Percentiles rank a stretch among this genome's conserved stretches.
These are phyloP conservation scores for Diaprepes abbreviatus DNA, from an alignment of 2,888 invertebrate species.

Conservation along the genomic window DNA sequence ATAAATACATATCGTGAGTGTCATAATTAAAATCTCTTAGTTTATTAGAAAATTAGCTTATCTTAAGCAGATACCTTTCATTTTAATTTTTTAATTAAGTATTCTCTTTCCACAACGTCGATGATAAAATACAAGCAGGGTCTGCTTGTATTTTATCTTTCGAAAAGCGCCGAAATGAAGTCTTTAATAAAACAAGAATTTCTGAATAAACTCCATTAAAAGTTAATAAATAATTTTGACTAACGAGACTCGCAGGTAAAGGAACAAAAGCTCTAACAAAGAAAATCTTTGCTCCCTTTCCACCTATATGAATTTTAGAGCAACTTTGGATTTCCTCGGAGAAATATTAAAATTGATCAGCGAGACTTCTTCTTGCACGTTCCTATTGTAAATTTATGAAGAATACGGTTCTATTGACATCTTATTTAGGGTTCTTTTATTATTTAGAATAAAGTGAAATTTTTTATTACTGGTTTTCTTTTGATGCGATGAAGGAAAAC, in stretches of 20 bases:
- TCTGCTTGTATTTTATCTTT: no score
- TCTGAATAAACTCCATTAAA: slow-evolving; percentile 50
- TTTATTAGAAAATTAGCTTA: background rate
- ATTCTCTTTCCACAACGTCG: slow-evolving; percentile 2
- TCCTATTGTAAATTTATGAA: slow-evolving; percentile 35
- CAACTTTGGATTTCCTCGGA: slow-evolving; percentile 54
- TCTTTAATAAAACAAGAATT: slow-evolving; percentile 29
- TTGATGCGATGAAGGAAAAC: no score
- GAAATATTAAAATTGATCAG: slow-evolving; percentile 54
- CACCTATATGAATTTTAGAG: slow-evolving; percentile 55
- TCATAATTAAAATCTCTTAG: background rate
- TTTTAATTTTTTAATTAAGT: slow-evolving; percentile 24
- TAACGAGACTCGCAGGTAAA: slow-evolving; percentile 47
- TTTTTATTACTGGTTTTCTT: background rate
- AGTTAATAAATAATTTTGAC: slow-evolving; percentile 49
- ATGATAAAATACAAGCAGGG: slow-evolving; percentile 11
- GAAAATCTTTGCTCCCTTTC: slow-evolving; percentile 42
- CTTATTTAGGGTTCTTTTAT: slow-evolving; percentile 36
- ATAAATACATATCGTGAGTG: no score
- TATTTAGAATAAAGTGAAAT: slow-evolving; percentile 12
- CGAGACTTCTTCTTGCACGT: slow-evolving; percentile 23
- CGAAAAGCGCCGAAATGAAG: slow-evolving; percentile 22
- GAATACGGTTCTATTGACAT: slow-evolving; percentile 27
- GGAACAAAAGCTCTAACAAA: slow-evolving; percentile 45
- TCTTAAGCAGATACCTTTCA: slow-evolving; percentile 1